phyloP scores from a whole-genome alignment of 2,797 vertebrate genomes.

The Euthynnus affinis region DNA sequence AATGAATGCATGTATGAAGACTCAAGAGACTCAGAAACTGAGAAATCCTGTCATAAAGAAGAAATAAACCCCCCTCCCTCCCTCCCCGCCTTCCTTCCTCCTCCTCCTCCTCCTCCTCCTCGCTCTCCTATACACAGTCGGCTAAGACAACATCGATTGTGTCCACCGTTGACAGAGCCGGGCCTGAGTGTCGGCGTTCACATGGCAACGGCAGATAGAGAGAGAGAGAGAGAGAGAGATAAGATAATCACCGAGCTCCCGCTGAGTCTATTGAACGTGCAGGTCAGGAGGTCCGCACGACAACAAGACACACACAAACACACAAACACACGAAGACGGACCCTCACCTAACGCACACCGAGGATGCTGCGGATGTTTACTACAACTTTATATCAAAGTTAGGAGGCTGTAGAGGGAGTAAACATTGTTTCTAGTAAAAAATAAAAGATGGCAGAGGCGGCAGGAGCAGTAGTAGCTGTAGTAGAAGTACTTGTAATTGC shows the following conservation, averaged over 20 bases:
- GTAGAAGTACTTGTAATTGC: no score
- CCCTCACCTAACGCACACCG: background rate
- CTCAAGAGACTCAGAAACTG: background rate
- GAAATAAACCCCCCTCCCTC: conserved; percentile 1
- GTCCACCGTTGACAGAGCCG: conserved; percentile 63
- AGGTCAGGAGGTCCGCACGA: conserved; percentile 31
- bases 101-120: background rate
- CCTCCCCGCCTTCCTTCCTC: background rate
- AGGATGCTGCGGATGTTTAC: background rate
- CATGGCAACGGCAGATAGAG: conserved; percentile 60
- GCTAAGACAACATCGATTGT: conserved; percentile 59
- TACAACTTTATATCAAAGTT: background rate
- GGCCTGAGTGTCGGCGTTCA: conserved; percentile 48
- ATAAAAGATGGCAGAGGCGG: no score
- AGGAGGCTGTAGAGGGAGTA: background rate
- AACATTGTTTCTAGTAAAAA: background rate
- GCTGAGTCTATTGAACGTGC: conserved; percentile 21
- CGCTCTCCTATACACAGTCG: conserved; percentile 12
- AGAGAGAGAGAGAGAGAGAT: no score
- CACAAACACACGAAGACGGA: background rate
- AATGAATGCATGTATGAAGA: background rate
- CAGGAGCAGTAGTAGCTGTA: no score
- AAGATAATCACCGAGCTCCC: conserved; percentile 41
- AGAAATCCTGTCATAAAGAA: conserved; percentile 31
- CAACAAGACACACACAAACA: no score